Percentiles rank a stretch among this genome's conserved stretches.
phyloP scores from a whole-genome alignment of 2,113 vertebrate species.

The Empidonax alnorum region DNA sequence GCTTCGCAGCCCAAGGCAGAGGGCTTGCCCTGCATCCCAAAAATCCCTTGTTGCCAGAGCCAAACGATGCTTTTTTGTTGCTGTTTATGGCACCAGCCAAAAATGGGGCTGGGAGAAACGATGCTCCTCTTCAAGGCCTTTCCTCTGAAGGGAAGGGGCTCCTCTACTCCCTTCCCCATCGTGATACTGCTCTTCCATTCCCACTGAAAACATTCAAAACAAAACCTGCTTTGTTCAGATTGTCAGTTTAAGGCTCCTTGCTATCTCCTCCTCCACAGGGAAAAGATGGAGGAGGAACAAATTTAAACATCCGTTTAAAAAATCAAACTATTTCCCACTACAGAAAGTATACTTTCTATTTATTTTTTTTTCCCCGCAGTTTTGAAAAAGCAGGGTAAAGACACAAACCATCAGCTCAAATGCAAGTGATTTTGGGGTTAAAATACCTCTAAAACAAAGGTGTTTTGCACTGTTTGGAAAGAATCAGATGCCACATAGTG shows the following conservation, averaged over 20 bases:
- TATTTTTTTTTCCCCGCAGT: accelerated
- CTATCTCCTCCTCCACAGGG: neutral
- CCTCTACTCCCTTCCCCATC: neutral
- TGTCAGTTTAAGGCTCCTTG: neutral
- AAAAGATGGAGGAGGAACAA: neutral
- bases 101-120: neutral
- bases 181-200: neutral
- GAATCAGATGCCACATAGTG: neutral
- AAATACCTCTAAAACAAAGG: neutral
- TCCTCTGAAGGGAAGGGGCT: no score
- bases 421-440: accelerated
- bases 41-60: neutral
- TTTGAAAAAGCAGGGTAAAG: neutral
- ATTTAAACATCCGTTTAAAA: neutral
- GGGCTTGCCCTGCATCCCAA: neutral
- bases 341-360: neutral
- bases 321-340: neutral
- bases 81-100: neutral
- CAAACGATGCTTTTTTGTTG: neutral
- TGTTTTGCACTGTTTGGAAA: neutral
- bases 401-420: neutral
- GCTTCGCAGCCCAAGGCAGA: neutral
- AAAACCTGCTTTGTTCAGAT: neutral
- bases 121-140: neutral
- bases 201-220: accelerated